These are phyloP conservation scores for Apaloderma vittatum DNA, from an alignment of 2,113 vertebrate genomes.

Conservation along the genomic window DNA sequence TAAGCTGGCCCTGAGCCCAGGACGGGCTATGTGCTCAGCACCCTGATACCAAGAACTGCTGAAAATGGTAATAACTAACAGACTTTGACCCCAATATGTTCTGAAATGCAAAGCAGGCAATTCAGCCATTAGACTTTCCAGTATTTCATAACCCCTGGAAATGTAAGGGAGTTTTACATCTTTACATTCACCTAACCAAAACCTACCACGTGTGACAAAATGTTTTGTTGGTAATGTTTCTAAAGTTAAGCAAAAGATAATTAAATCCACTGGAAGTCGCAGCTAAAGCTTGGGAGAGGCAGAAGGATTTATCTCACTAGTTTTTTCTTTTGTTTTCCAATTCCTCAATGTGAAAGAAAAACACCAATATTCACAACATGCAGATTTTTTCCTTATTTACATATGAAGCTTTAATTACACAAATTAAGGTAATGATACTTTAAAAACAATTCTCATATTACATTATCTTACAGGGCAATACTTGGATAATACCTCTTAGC, in stretches of 20 bases:
- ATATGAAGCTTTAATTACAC: neutral
- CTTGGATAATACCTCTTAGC: neutral
- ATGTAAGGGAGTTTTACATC: neutral
- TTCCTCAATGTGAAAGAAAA: neutral
- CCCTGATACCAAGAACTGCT: neutral
- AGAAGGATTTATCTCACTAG: neutral
- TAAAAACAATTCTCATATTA: neutral
- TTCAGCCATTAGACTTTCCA: neutral
- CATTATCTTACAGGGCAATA: neutral
- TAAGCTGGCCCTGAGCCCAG: neutral
- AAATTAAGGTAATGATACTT: neutral
- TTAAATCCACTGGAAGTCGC: neutral
- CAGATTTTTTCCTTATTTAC: neutral
- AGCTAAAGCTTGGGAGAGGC: neutral
- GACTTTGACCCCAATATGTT: constrained; percentile 43
- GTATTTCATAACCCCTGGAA: neutral
- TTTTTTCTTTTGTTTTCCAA: neutral
- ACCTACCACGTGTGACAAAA: neutral
- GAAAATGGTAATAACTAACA: neutral
- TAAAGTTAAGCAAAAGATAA: neutral
- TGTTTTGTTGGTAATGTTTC: neutral
- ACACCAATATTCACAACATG: neutral
- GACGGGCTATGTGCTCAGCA: rapidly evolving
- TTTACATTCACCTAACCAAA: neutral
- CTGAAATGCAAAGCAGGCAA: constrained; percentile 35